These are phyloP conservation scores for Daphoenositta chrysoptera DNA, from an alignment of 2,113 vertebrate species.

Conservation along the genomic window DNA sequence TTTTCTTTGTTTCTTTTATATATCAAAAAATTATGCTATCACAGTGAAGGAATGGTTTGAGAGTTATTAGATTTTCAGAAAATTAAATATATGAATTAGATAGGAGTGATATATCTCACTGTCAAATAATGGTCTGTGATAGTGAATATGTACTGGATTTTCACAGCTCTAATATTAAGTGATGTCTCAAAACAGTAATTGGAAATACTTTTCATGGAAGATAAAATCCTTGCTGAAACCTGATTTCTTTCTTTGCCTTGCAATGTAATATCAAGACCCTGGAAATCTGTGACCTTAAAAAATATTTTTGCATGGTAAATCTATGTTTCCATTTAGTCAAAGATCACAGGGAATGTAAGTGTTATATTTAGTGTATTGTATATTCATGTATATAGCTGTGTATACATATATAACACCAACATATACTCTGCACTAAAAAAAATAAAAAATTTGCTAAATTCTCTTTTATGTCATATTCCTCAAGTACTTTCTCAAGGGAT, in stretches of 20 bases:
- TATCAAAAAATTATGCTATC: neutral
- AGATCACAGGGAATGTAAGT: neutral
- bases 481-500: neutral
- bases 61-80: neutral
- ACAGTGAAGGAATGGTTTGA: neutral
- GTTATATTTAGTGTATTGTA: neutral
- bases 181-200: conserved; percentile 22
- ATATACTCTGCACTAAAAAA: neutral
- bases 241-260: neutral
- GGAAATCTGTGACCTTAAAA: neutral
- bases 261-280: neutral
- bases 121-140: neutral
- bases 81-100: conserved; percentile 5
- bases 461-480: conserved; percentile 2
- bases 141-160: conserved; percentile 13
- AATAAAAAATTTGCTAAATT: neutral
- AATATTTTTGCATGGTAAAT: neutral
- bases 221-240: neutral
- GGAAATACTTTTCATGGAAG: conserved; percentile 9
- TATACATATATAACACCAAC: neutral
- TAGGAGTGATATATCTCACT: neutral
- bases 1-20: neutral
- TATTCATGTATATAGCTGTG: neutral
- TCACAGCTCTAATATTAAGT: conserved; percentile 38
- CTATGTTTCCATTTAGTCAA: neutral